A percentile compares a stretch with the other conserved stretches of the same genome.
Evolutionary conservation across 2,888 invertebrate species (phyloP).

Genomic region (Pristionchus fissidentatus): DNA sequence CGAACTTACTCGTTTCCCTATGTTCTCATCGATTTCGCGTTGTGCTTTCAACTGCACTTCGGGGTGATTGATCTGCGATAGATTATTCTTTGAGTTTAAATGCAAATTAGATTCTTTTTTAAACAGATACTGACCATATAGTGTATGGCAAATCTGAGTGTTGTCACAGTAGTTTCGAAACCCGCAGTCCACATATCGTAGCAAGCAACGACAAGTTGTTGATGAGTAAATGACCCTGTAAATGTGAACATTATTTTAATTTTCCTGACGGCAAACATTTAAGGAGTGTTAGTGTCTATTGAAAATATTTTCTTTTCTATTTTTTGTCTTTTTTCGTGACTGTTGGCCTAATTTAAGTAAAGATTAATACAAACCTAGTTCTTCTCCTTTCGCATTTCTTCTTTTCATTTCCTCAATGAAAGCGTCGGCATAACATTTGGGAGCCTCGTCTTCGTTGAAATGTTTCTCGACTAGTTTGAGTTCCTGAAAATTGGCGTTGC

Average conservation of each 20-base stretch:
- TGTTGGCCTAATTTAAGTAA: no score
- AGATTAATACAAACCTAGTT: not conserved
- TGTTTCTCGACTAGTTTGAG: not conserved
- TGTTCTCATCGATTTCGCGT: not conserved
- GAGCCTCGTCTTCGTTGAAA: not conserved
- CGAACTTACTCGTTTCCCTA: conserved; percentile 4
- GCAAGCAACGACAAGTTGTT: not conserved
- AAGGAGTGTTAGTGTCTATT: no score
- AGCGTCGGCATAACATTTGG: not conserved
- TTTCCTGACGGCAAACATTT: no score
- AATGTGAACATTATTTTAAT: not conserved
- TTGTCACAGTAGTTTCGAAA: conserved; percentile 37
- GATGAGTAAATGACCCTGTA: not conserved
- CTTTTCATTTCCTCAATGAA: not conserved
- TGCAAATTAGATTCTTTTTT: not conserved
- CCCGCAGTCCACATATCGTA: conserved; percentile 28
- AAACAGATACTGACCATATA: not conserved
- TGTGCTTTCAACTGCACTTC: not conserved
- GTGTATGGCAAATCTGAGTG: not conserved
- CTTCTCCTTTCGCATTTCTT: not conserved
- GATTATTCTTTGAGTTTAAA: no score
- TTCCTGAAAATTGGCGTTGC: not conserved
- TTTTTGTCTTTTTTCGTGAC: no score
- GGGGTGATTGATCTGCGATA: not conserved
- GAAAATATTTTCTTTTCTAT: no score